Base-by-base conservation (phyloP, 2,113 vertebrate genomes). In the Gambusia holbrooki region DNA sequence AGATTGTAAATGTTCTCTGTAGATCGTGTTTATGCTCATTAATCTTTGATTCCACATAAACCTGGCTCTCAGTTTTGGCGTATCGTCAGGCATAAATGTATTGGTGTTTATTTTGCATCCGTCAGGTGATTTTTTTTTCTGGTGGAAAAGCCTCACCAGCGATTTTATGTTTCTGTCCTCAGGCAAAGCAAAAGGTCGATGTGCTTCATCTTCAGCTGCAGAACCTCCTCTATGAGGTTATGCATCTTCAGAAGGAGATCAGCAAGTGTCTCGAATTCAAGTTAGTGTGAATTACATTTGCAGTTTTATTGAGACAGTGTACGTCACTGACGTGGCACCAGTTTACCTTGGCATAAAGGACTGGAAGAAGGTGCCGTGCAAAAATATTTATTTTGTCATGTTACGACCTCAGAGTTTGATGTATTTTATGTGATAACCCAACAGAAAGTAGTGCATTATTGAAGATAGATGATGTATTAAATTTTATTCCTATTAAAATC, bases 241-340 rank as follows among this genome's bases (percentile, higher is more conserved):
- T 99, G 97, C 98, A 99, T 88, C 94, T 99, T 73, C 98, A 99
- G 93, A 99, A 99, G 51, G 98, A 99, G 93, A 99, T 99, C 89
- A 97, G 97, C 84, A 99, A 99, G 42, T 99, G 98, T 89, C 91
- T 99, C 69, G 98, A 99, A 80, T 99, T 99, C 89, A 99, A 98
- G 98, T 99, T 84, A 97, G 97, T 93, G 32, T 4, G 61, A 67
- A 65, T 19, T 17, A 37, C 17, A 33, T 22, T 65, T 22, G 12
- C 7, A 65, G 7, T 66, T 62, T 12, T 30, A 30, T 62, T 62
- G 8, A 30, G 62, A 58, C 19, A 58, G 3, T n/a, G 51, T n/a
- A n/a, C 3, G 22, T 8, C 51, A 58, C 25, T 58, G 25, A 11
- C 1, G 5, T 19, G 1, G 45, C 51, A n/a, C 22, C 25, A n/a